Evolutionary conservation across 1,140 invertebrate genomes (phyloP), one percentile per base, ranked within the genome.

Genomic region (Schlechtendalia chinensis): DNA sequence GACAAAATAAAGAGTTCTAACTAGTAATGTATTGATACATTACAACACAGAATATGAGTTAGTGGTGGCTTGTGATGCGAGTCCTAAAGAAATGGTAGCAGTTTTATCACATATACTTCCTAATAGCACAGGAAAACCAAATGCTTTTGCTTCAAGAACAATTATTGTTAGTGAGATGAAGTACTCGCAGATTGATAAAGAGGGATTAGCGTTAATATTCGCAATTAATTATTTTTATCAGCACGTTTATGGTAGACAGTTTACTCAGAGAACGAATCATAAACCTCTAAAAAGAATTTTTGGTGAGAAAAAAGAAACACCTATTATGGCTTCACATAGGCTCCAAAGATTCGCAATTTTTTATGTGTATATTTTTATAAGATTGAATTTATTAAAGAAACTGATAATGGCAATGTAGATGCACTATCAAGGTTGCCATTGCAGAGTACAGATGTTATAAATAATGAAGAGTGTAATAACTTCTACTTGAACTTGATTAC

Each of bases 101-200:
- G 85, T 87, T 17, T 71, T 86, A 5, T 83, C 83, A 5, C 84
- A 86, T 65, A 72, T 81, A 29, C 72, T 84, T 47, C 56, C 82
- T 27, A 83, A 84, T 74, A 82, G 82, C 14, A 67, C 50, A n/a
- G 82, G 84, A 82, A 83, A 82, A 54, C 85, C 17, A n/a, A 56
- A n/a, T 56, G 14, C 53, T n/a, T 56, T 56, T 56, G 53, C 53
- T 56, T 56, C 53, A 3, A 56, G 53, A 56, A 56, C 53, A 1
- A 5, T 56, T 5, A n/a, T n/a, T 56, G 17, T n/a, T 5, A 5
- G 2, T n/a, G 53, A 56, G 8, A 56, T 81, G 53, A 85, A 86
- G 54, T 89, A 88, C 81, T 82, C 84, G 1, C 86, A 88, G 81
- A 86, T 89, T 17, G 86, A 89, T 63, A 87, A 86, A 80, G 87